phyloP scores from a whole-genome alignment of 2,888 invertebrate genomes.

The Stenolophus ochropezus region DNA sequence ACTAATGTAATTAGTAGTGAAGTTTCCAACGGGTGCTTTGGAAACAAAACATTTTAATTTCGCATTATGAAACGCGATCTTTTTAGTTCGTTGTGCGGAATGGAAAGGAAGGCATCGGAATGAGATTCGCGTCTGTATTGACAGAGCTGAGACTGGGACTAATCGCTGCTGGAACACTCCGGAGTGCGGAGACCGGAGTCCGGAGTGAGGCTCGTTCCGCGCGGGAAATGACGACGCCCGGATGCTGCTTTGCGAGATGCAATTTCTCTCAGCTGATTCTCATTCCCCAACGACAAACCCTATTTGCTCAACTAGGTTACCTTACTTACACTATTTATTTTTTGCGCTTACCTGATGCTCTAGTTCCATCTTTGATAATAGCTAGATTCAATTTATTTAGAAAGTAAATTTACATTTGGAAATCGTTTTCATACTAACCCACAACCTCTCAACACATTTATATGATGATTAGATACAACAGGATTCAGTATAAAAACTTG shows the following conservation, averaged over 20 bases:
- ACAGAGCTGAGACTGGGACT: conserved; percentile 28
- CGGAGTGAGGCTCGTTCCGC: conserved; percentile 9
- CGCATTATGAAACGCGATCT: conserved; percentile 48
- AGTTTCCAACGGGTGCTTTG: conserved; percentile 14
- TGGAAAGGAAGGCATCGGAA: conserved; percentile 21
- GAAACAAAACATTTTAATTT: conserved; percentile 51
- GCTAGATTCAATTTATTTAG: background rate
- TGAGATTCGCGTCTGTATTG: conserved; percentile 36
- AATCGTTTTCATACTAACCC: background rate
- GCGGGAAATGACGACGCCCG: background rate
- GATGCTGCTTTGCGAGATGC: conserved; percentile 20
- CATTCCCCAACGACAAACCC: background rate
- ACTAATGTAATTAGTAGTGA: conserved; percentile 58
- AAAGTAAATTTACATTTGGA: background rate
- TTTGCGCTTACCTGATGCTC: background rate
- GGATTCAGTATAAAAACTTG: background rate
- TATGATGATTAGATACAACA: background rate
- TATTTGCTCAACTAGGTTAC: background rate
- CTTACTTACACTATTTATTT: background rate
- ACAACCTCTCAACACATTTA: background rate
- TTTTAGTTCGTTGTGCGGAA: conserved; percentile 23
- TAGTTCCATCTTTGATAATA: background rate
- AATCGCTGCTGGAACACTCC: conserved; percentile 42
- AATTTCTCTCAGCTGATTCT: background rate
- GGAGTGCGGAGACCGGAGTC: background rate